Evolutionary conservation across 2,797 vertebrate species (phyloP).

Genomic region (Coluber constrictor): DNA sequence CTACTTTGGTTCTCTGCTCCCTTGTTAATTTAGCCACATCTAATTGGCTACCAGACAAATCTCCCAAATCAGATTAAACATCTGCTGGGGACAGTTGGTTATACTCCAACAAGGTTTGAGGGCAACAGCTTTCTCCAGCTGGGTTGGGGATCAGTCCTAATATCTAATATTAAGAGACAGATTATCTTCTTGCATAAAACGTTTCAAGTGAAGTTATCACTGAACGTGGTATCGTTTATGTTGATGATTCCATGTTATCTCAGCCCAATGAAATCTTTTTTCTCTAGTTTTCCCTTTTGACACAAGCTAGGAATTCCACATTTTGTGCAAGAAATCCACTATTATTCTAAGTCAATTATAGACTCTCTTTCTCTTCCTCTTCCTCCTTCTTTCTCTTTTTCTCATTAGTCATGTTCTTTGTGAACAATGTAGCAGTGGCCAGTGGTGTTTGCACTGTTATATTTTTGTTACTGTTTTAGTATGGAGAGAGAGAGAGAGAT

Average conservation of each 20-base stretch:
- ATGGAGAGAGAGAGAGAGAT: neutral
- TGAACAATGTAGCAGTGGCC: neutral
- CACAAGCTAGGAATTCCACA: neutral
- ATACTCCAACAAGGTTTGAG: neutral
- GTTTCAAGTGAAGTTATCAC: neutral
- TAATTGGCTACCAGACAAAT: neutral
- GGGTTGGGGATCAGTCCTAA: neutral
- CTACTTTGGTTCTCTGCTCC: neutral
- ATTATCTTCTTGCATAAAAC: neutral
- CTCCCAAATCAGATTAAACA: neutral
- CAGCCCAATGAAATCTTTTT: neutral
- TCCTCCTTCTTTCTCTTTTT: too few relatives aligned
- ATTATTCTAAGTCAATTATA: neutral
- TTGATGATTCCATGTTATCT: neutral
- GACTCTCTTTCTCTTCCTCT: neutral
- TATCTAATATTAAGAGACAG: neutral
- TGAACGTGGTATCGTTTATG: neutral
- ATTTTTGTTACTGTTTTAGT: neutral
- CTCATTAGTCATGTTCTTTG: neutral
- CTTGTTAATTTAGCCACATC: neutral
- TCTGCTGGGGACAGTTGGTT: neutral
- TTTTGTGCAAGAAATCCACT: neutral
- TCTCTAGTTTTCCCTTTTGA: neutral
- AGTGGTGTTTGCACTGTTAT: neutral
- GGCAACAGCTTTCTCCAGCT: neutral